Conservation (phyloP, 2,797 vertebrate genomes). For the Choloepus didactylus region DNA sequence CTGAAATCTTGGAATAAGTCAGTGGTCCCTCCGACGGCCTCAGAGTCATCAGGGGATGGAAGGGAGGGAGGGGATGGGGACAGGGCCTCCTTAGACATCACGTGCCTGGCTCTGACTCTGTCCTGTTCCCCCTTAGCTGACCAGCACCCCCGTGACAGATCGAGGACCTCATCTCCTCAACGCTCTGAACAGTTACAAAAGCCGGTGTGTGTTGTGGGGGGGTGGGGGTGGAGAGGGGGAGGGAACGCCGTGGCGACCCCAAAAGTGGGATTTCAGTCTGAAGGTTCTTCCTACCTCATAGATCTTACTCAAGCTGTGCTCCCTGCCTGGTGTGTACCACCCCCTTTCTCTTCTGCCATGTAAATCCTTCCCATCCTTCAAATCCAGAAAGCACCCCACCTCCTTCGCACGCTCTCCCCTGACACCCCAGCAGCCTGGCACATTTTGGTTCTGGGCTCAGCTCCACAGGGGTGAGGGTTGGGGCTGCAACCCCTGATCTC, state of each 20-base stretch:
- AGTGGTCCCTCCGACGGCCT: neutral
- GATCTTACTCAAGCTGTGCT: neutral
- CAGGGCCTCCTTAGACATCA: neutral
- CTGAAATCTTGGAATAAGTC: neutral
- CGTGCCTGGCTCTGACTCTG: neutral
- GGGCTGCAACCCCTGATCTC: neutral
- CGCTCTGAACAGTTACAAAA: constrained; percentile 97
- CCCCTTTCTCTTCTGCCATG: neutral
- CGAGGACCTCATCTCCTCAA: constrained; percentile 94
- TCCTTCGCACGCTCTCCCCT: neutral
- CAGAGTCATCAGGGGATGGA: neutral
- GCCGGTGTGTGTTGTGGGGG: constrained; percentile 91
- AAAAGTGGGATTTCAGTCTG: neutral
- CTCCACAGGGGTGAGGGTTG: neutral
- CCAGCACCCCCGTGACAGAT: constrained; percentile 92
- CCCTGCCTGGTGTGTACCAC: neutral
- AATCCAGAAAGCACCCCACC: neutral
- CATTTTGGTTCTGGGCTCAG: neutral
- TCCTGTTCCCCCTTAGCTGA: constrained; percentile 88
- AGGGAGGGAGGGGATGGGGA: neutral
- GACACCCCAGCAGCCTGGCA: neutral
- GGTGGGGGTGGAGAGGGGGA: too few relatives aligned
- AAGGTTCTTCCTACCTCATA: neutral
- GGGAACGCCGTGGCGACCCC: neutral
- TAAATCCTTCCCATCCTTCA: neutral